phyloP scores from a whole-genome alignment of 2,797 vertebrate genomes.

The Psittacula derbiana region DNA sequence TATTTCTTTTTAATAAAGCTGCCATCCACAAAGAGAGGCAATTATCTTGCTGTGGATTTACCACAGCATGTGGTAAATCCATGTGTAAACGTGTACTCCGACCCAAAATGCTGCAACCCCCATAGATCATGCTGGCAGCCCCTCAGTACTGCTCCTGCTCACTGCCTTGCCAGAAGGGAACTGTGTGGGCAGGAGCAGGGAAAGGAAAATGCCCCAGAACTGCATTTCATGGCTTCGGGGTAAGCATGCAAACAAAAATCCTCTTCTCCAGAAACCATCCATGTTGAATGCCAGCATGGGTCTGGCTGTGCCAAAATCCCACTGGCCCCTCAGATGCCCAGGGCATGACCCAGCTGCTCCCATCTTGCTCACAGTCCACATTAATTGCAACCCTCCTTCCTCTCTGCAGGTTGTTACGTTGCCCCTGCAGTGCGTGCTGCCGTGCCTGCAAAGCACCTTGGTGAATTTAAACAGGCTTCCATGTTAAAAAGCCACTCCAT shows the following conservation, averaged over 20 bases:
- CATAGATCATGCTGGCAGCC: not conserved
- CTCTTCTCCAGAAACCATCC: not conserved
- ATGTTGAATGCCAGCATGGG: not conserved
- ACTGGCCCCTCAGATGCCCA: not conserved
- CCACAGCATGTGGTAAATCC: not conserved
- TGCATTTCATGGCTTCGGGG: not conserved
- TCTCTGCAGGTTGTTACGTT: not conserved
- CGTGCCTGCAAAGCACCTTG: not conserved
- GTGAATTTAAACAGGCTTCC: not conserved
- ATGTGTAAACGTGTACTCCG: not conserved
- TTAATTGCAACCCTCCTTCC: not conserved
- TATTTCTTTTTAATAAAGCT: conserved; percentile 6
- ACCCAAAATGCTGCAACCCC: not conserved
- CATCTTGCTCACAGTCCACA: not conserved
- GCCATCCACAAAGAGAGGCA: not conserved
- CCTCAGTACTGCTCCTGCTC: not conserved
- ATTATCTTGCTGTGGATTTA: not conserved
- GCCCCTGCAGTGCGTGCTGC: not conserved
- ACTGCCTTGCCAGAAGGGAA: not conserved
- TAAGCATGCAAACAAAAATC: not conserved
- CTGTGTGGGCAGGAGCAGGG: not conserved
- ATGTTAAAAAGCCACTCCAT: not conserved
- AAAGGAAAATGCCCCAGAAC: not conserved
- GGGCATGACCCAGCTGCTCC: not conserved
- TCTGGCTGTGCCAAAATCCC: not conserved